These are phyloP conservation scores for Salvelinus sp. DNA, from an alignment of 2,113 vertebrate species.

Conservation along the genomic window DNA sequence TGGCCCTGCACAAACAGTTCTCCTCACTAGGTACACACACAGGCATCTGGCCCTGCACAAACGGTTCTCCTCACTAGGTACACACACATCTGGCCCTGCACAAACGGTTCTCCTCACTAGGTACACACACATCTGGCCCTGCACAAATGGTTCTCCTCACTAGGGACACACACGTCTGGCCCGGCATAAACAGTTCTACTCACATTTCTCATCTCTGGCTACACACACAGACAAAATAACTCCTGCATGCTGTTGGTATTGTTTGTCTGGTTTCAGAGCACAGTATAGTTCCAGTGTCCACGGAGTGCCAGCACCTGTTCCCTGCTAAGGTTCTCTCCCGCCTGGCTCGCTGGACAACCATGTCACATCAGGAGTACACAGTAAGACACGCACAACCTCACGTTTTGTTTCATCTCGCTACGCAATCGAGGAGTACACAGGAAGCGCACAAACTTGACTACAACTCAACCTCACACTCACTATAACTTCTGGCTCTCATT, in stretches of 20 bases:
- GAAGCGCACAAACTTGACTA: too few species aligned
- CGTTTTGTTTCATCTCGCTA: too few species aligned
- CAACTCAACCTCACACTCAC: too few species aligned
- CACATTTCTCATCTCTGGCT: background rate
- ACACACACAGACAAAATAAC: background rate
- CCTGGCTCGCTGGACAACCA: constrained; percentile 85
- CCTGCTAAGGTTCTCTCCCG: constrained; percentile 90
- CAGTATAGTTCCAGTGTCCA: constrained; percentile 86
- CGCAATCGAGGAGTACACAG: too few species aligned
- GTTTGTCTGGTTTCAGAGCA: constrained; percentile 77
- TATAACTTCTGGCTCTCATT: background rate
- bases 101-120: constrained; percentile 91
- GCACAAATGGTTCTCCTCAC: too few species aligned
- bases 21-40: constrained; percentile 86
- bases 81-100: constrained; percentile 86
- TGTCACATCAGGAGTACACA: constrained; percentile 84
- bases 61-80: constrained; percentile 92
- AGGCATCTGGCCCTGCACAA: constrained; percentile 94
- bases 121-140: constrained; percentile 58
- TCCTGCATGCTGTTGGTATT: background rate
- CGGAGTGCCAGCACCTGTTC: constrained; percentile 91
- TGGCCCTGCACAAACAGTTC: constrained; percentile 82
- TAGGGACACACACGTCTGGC: background rate
- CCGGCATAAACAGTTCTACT: background rate
- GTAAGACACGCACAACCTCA: constrained; percentile 58